Conservation (phyloP, 2,797 vertebrate species). For the Syncerus caffer region DNA sequence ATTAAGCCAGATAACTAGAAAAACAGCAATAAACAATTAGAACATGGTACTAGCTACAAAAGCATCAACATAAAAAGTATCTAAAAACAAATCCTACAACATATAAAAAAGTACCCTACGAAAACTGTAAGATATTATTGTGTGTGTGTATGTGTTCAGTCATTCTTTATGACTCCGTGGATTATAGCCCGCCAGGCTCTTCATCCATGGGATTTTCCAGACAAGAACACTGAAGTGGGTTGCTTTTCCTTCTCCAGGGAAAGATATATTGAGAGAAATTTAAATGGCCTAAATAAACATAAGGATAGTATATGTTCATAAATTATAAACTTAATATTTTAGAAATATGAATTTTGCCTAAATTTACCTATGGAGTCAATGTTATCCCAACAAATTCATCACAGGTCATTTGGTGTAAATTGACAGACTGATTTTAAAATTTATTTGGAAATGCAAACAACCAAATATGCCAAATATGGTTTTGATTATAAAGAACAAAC, state of each 20-base stretch:
- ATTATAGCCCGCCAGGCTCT: background rate
- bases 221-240: background rate
- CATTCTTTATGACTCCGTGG: background rate
- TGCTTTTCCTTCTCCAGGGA: background rate
- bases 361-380: background rate
- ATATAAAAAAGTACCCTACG: background rate
- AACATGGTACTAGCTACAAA: background rate
- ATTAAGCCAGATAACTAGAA: background rate
- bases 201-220: background rate
- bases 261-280: background rate
- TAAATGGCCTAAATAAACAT: background rate
- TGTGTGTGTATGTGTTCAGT: background rate
- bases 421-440: background rate
- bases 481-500: background rate
- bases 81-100: conserved; percentile 6
- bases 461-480: background rate
- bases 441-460: background rate
- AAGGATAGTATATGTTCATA: background rate
- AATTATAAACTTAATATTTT: background rate
- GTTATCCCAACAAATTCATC: background rate
- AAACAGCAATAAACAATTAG: background rate
- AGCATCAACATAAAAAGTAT: background rate
- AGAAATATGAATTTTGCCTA: background rate
- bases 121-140: background rate
- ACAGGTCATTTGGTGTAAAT: background rate